Conservation (phyloP, 2,797 vertebrate genomes). For the Rhinella marina region DNA sequence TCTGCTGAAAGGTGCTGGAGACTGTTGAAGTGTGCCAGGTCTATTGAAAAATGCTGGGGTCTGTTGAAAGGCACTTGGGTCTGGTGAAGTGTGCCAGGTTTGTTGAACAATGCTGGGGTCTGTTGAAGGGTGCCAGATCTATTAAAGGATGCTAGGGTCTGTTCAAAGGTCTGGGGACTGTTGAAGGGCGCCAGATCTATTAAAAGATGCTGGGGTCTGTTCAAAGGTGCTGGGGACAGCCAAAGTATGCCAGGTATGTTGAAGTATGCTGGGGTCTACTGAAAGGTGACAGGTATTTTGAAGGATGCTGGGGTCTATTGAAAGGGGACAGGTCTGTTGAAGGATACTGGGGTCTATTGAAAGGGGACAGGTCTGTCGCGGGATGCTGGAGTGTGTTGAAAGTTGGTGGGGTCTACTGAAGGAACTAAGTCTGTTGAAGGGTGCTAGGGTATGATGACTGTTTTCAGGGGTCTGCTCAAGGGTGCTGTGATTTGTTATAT, state of each 20-base stretch:
- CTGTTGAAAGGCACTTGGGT: background rate
- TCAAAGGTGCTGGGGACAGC: background rate
- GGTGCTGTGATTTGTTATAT: background rate
- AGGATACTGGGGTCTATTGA: background rate
- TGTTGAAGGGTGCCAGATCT: background rate
- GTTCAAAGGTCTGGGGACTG: background rate
- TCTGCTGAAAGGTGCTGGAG: background rate
- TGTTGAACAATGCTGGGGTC: background rate
- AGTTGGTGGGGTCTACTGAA: too few relatives aligned
- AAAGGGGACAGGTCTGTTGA: background rate
- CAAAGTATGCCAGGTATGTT: background rate
- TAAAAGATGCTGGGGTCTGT: background rate
- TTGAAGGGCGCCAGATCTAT: background rate
- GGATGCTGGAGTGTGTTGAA: background rate
- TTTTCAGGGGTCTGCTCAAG: background rate
- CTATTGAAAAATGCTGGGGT: background rate
- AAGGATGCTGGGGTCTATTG: background rate
- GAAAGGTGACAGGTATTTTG: background rate
- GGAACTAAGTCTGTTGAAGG: background rate
- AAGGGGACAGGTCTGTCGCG: background rate
- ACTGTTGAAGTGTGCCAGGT: background rate
- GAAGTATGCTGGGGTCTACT: background rate
- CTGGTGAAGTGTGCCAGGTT: background rate
- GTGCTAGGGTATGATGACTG: too few relatives aligned
- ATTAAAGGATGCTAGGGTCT: background rate